A percentile compares a stretch with the other conserved stretches of the same genome.
Conservation (phyloP, 2,888 invertebrate genomes). For the Anagyrus pseudococci region DNA sequence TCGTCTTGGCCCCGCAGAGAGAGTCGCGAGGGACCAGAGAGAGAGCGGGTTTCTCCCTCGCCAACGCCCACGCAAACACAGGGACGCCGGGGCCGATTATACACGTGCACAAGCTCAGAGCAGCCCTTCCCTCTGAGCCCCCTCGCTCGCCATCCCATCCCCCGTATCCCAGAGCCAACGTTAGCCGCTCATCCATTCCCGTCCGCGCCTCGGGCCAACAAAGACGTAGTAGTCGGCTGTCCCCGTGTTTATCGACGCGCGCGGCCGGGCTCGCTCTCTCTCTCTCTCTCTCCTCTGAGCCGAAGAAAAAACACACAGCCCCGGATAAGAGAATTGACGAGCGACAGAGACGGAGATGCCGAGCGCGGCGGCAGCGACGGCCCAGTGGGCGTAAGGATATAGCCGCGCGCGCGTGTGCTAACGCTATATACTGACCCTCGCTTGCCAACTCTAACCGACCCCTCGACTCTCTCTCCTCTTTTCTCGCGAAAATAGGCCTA, state of each 20-base stretch:
- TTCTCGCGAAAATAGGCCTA: too few species aligned
- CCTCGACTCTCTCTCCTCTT: too few species aligned
- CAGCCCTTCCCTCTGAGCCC: background rate
- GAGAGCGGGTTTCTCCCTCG: background rate
- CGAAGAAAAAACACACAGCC: background rate
- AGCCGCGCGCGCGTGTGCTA: background rate
- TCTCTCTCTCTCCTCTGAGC: too few species aligned
- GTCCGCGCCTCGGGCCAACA: background rate
- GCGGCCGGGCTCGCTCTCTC: background rate
- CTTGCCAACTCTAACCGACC: background rate
- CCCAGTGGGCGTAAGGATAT: background rate
- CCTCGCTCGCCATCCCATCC: background rate
- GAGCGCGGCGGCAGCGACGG: background rate
- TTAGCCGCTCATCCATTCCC: background rate
- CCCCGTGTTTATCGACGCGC: background rate
- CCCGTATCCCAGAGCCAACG: too few species aligned
- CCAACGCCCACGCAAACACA: background rate
- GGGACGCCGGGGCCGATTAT: conserved; percentile 20
- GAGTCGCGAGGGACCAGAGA: background rate
- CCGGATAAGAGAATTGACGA: too few species aligned
- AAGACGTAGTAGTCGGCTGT: background rate
- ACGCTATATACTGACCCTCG: background rate
- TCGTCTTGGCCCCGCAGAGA: too few species aligned
- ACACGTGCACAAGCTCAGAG: background rate
- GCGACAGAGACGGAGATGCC: too few species aligned